A percentile compares a stretch with the other conserved stretches of the same genome.
These are phyloP conservation scores for Spilogale gracilis DNA, from an alignment of 2,113 vertebrate genomes.

Conservation along the genomic window DNA sequence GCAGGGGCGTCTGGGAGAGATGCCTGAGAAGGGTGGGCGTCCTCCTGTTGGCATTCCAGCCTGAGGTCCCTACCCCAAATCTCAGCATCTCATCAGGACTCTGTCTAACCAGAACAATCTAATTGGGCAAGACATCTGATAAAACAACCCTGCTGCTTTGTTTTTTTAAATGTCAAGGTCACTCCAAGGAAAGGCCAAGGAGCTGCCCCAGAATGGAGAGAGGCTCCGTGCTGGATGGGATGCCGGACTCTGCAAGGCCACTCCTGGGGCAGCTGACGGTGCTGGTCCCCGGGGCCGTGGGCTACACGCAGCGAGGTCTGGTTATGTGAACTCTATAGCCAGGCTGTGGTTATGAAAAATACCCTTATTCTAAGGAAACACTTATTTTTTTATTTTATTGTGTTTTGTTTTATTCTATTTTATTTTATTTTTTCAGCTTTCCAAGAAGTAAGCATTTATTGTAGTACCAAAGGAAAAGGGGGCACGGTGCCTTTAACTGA, in stretches of 20 bases:
- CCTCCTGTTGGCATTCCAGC: rapidly evolving
- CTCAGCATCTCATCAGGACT: neutral
- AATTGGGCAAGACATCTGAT: no score
- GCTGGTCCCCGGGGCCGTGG: rapidly evolving
- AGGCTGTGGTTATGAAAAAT: neutral
- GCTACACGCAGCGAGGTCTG: rapidly evolving
- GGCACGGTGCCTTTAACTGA: rapidly evolving
- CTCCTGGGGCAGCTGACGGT: rapidly evolving
- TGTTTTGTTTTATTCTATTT: no score
- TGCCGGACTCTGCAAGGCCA: rapidly evolving
- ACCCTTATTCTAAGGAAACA: neutral
- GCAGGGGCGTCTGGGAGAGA: neutral
- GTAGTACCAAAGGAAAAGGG: neutral
- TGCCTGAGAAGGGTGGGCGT: rapidly evolving
- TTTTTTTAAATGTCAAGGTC: neutral
- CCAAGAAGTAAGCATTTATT: no score
- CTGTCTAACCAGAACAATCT: neutral
- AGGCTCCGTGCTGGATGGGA: neutral
- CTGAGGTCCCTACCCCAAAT: neutral
- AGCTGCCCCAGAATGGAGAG: neutral
- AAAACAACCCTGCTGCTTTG: neutral
- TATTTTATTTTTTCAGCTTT: no score
- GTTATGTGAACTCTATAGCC: neutral
- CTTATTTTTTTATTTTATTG: no score
- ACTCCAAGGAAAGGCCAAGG: neutral